Evolutionary conservation across 2,888 invertebrate genomes (phyloP), one percentile per base, ranked within the genome.

Genomic region (Lithophane semibrunnea): DNA sequence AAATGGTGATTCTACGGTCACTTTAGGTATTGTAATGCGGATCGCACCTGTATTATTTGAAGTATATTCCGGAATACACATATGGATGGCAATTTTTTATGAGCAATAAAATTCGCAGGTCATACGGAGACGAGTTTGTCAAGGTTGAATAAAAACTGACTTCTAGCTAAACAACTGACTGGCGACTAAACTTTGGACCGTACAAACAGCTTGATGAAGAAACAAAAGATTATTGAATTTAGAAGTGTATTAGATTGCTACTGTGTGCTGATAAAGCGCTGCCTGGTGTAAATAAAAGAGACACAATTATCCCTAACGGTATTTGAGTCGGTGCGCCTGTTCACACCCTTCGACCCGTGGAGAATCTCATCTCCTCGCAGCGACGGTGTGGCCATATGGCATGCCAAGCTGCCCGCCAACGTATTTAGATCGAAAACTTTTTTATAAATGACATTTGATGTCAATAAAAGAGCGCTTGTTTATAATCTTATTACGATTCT

Each of bases 241-340:
- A 75, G 61, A 84, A 89, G 88, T 88, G 88, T 86, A 84, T 89
- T 89, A 90, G 87, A 90, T 86, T 76, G 84, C 74, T 79, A 44
- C 79, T 90, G 87, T 89, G 90, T 89, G 74, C 49, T 91, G 88
- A 90, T 90, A 91, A 89, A 88, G 89, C 86, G 86, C 85, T n/a
- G n/a, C n/a, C n/a, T 89, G 91, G 90, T 92, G 92, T 93, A 93
- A 93, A 94, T 94, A 94, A 93, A 93, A 93, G 92, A 92, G 92
- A 93, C 91, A 91, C 92, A 93, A 93, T 94, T 94, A 94, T 92
- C 92, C 89, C 90, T 93, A 94, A 94, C 94, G 92, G 93, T 93
- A 92, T 94, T 93, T 92, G 91, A 91, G 92, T 90, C 91, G 91
- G 90, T 88, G 91, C 89, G 92, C 90, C 92, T 92, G 91, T 93